Conservation (phyloP, 2,888 invertebrate genomes). For the Apodemia hepburni region DNA sequence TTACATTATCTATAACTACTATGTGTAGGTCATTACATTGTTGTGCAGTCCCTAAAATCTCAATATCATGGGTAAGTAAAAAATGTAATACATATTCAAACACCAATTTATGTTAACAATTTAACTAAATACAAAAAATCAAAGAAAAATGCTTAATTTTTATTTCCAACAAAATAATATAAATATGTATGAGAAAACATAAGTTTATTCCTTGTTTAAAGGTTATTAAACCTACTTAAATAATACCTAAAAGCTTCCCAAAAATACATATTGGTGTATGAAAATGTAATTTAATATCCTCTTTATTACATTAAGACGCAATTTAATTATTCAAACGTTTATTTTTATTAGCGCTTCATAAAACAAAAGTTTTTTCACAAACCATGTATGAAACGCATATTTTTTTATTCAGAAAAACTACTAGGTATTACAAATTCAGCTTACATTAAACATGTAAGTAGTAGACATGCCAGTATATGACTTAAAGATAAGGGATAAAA, state of each 20-base stretch:
- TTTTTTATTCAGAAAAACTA: not conserved
- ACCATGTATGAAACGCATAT: conserved; percentile 7
- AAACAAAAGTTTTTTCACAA: conserved; percentile 6
- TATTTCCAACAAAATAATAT: too few species aligned
- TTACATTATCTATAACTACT: conserved; percentile 45
- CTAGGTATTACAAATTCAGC: not conserved
- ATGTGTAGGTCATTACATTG: conserved; percentile 32
- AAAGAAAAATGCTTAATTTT: too few species aligned
- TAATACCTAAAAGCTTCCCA: not conserved
- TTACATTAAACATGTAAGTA: not conserved
- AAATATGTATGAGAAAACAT: not conserved
- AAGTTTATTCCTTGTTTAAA: too few species aligned
- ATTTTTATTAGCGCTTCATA: not conserved
- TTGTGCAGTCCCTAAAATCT: conserved; percentile 34
- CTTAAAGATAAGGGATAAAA: too few species aligned
- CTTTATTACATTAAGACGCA: not conserved
- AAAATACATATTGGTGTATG: not conserved
- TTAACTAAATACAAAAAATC: not conserved
- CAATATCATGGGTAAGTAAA: conserved; percentile 20
- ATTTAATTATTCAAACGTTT: not conserved
- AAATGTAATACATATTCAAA: not conserved
- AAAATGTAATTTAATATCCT: not conserved
- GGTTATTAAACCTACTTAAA: not conserved
- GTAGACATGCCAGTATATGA: too few species aligned
- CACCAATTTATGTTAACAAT: not conserved